Percentiles rank a stretch among this genome's conserved stretches.
These are phyloP conservation scores for Rhynchophorus ferrugineus DNA, from an alignment of 1,140 invertebrate species.

Conservation along the genomic window DNA sequence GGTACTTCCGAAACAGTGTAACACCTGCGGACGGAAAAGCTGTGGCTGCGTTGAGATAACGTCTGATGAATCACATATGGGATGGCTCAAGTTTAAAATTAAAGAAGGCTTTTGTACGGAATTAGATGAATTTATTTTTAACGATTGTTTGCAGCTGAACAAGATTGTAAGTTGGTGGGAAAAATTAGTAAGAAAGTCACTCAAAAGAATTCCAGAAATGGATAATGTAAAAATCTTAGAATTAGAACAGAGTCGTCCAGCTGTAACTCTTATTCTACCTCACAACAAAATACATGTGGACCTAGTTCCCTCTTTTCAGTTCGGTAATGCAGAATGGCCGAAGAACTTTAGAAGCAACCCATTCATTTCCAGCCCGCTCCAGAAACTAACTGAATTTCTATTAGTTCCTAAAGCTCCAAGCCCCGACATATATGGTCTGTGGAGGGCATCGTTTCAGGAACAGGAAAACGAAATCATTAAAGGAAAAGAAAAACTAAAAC, in stretches of 20 bases:
- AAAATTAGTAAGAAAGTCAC: conserved; percentile 20
- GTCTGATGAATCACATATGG: conserved; percentile 17
- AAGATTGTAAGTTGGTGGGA: conserved; percentile 30
- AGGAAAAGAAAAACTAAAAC: conserved; percentile 25
- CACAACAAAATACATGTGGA: conserved; percentile 29
- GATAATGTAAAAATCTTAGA: not conserved
- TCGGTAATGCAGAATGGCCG: conserved; percentile 26
- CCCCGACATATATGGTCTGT: conserved; percentile 2
- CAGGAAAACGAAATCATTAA: conserved; percentile 30
- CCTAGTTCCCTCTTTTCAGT: conserved; percentile 31
- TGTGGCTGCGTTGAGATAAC: conserved; percentile 3
- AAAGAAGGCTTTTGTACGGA: conserved; percentile 4
- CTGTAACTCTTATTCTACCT: conserved; percentile 27
- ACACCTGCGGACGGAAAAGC: not conserved
- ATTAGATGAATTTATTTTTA: conserved; percentile 16
- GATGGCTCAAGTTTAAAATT: conserved; percentile 20
- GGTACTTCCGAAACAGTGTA: conserved; percentile 34
- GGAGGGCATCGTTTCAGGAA: conserved; percentile 34
- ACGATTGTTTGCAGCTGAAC: conserved; percentile 20
- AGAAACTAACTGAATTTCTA: conserved; percentile 23
- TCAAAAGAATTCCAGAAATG: conserved; percentile 11
- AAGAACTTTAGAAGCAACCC: conserved; percentile 9
- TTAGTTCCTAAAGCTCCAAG: conserved; percentile 35
- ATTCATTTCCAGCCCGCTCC: conserved; percentile 13
- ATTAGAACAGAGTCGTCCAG: conserved; percentile 23